These are phyloP conservation scores for Propithecus coquereli DNA, from an alignment of 2,113 vertebrate species.

Conservation along the genomic window DNA sequence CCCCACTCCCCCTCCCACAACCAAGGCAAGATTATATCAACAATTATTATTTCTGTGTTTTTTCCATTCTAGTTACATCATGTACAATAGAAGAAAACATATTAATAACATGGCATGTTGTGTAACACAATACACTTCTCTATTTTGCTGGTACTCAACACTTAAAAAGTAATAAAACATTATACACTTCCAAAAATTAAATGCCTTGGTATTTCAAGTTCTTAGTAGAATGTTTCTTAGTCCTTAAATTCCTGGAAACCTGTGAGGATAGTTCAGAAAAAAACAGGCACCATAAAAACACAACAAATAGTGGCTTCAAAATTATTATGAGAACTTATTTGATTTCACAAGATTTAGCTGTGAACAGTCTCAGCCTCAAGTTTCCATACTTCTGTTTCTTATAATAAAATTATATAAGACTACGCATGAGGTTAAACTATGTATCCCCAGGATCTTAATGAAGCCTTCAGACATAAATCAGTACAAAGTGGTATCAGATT, in stretches of 20 bases:
- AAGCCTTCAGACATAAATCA: not conserved
- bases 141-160: constrained; percentile 68
- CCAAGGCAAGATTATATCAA: constrained; percentile 65
- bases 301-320: constrained; percentile 72
- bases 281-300: constrained; percentile 67
- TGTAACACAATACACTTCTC: constrained; percentile 72
- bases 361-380: constrained; percentile 55
- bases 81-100: constrained; percentile 73
- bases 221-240: constrained; percentile 81
- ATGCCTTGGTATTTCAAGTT: constrained; percentile 79
- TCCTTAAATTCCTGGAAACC: constrained; percentile 88
- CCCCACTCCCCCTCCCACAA: not conserved
- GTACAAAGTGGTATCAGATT: not conserved
- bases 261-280: constrained; percentile 77
- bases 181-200: constrained; percentile 75
- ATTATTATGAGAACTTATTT: constrained; percentile 69
- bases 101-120: constrained; percentile 67
- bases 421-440: constrained; percentile 4
- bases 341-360: constrained; percentile 62
- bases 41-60: constrained; percentile 51
- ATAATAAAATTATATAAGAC: not conserved
- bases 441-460: not conserved
- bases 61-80: constrained; percentile 65
- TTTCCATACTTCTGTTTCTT: constrained; percentile 9
- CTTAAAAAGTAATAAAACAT: constrained; percentile 72